Evolutionary conservation across 2,113 vertebrate species (phyloP), one percentile per base, ranked within the genome.

Genomic region (Psammodynastes pulverulentus): DNA sequence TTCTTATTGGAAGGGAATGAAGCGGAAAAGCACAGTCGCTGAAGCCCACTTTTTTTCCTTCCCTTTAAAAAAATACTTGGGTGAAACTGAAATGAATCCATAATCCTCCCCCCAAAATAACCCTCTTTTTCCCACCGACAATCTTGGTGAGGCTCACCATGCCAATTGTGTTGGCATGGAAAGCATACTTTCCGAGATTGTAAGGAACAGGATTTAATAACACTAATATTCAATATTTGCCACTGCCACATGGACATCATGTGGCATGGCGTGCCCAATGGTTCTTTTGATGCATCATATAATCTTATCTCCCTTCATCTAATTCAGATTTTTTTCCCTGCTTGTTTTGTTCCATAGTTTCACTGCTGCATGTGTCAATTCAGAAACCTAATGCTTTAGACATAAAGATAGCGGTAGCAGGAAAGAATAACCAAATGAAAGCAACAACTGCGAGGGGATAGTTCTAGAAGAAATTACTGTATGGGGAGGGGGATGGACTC

Each of bases 141-240:
- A 95, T 95, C 95, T 62, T 34, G 85, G 95, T 89, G 84, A 94
- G 85, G 34, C n/a, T 0, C 1, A 24, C 1, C 0, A 94, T n/a
- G 93, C 91, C 26, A 94, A 91, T 95, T 88, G 12, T 67, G 19
- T 0, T 92, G 85, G 34, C 17, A 93, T 93, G 94, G 49, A 17
- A 95, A 95, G 93, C 92, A 54, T 62, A 89, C 86, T 94, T 96
- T 90, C 91, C 92, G 85, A 91, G 92, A 88, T 91, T 84, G 48
- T 1, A 87, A 95, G 87, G 93, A 96, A 93, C 84, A 93, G 89
- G 95, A 92, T 93, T 91, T 97, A 96, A 96, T 94, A 95, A 95
- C 54, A 97, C 95, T 96, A 96, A 96, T 92, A 90, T 86, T 46
- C 49, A 91, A 5, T 56, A 87, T 53, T 88, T 62, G 93, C 90